Base-by-base conservation (phyloP, 2,888 invertebrate species). In the Colletes collaris region DNA sequence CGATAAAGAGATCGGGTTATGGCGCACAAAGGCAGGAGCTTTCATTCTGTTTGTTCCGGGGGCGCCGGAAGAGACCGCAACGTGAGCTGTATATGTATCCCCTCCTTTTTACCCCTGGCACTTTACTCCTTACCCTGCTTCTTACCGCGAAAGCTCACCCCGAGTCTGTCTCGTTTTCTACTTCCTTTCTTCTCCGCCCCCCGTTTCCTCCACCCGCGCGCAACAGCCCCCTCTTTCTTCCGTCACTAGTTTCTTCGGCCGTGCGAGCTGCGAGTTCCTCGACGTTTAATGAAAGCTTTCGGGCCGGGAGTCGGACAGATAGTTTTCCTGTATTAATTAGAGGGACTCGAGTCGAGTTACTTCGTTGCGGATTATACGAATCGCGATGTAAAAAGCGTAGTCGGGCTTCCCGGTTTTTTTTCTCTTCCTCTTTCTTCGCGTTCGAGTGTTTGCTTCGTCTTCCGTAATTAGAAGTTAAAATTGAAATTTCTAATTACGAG, bases 1-100 rank as follows among this genome's bases (percentile, higher is more conserved):
- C 87, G 88, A 89, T 89, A 87, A 90, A 87, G 89, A 89, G 87
- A 89, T 88, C 87, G 86, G 85, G 85, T 89, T 88, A 86, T 87
- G 84, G 83, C 82, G 81, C 83, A 85, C 84, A 89, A 86, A 85
- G 85, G 80, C 82, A 62, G 79, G 78, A 77, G 88, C 86, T 88
- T 86, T 88, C 87, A 86, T 83, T 89, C 86, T 89, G 86, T 89
- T 89, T 87, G 87, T 89, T 86, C 87, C 87, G 83, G 86, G 73
- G 69, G 59, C 75, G 65, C 82, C 85, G 81, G 82, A 86, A 80
- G 82, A 84, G 83, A 81, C 79, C 76, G 83, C 84, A 80, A 84
- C 86, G 80, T 73, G 83, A 85, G 79, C 82, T 81, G 78, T 86
- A 79, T 83, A 82, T 80, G 79, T 86, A 85, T 86, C 76, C 76